Percentiles rank a stretch among this genome's conserved stretches.
phyloP scores from a whole-genome alignment of 2,113 vertebrate genomes.

The Grammomys dolichurus region DNA sequence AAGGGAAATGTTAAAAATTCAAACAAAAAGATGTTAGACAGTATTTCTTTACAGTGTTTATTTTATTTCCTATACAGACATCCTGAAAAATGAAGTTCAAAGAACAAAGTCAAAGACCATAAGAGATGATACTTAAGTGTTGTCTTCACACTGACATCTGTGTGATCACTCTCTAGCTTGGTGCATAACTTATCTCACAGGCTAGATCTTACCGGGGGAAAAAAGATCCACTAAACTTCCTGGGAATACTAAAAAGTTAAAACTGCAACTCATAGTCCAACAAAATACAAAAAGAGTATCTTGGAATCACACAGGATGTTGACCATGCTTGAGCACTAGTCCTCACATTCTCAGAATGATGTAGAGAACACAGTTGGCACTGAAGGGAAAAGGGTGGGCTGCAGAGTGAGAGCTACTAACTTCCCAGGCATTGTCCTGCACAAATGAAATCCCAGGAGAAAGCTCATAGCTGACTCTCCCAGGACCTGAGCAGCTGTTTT shows the following conservation, averaged over 20 bases:
- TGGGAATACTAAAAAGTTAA: not conserved
- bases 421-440: too few species aligned
- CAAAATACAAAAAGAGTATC: not conserved
- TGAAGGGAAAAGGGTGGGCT: not conserved
- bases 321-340: not conserved
- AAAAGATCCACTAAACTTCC: not conserved
- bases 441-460: too few species aligned
- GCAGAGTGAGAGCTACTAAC: too few species aligned
- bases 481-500: not conserved
- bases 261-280: not conserved
- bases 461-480: not conserved
- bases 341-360: not conserved
- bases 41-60: not conserved
- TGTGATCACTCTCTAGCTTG: not conserved
- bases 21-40: not conserved
- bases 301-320: not conserved
- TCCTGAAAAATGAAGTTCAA: not conserved
- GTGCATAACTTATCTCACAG: not conserved
- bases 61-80: not conserved
- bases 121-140: not conserved
- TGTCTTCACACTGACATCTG: not conserved
- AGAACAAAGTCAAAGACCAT: not conserved
- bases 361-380: not conserved
- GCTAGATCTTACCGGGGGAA: not conserved
- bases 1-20: not conserved